Base-by-base conservation (phyloP, 2,888 invertebrate species). In the Drosophila leonis region DNA sequence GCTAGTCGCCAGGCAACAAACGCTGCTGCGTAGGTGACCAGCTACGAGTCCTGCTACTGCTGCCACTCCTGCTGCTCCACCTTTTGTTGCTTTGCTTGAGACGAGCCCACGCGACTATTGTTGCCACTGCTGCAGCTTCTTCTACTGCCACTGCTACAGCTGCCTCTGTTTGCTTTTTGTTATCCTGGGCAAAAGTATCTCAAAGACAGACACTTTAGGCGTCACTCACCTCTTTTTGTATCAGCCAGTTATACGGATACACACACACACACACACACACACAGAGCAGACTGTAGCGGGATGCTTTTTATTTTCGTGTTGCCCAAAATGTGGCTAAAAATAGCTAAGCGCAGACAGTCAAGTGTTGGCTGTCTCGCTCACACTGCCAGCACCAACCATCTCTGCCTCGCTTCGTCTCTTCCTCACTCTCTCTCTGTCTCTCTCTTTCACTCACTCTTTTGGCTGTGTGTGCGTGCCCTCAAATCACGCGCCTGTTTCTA, bases 401-500 rank as follows among this genome's bases (percentile, higher is more conserved):
- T 27, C 15, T 10, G 31, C 24, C 37, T 12, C 20, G 13, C 10
- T 13, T 5, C n/a, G 4, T 39, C 35, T 49, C 0, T 41, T 18
- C 13, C 41, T 64, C 42, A n/a, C 27, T 1, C 8, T 8, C 12
- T 10, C 18, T 52, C 1, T 20, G 24, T 20, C 33, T 66, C 48
- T n/a, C 33, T 8, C 18, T 5, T 7, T 1, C 20, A 7, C 48
- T 10, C 41, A 10, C 20, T 31, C n/a, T 27, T 27, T 48, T 48
- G 48, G 5, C 29, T 27, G n/a, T 74, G 54, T 60, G 51, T 52
- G 64, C 9, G 60, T 69, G 73, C 61, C 65, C 63, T 75, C 54
- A 78, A 88, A 89, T 89, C 84, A 84, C 84, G 84, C 87, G 89
- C 84, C 84, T 84, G 73, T 71, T 80, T 83, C 78, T 80, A 72